phyloP scores from a whole-genome alignment of 2,797 vertebrate genomes.

The Poeciliopsis infans region DNA sequence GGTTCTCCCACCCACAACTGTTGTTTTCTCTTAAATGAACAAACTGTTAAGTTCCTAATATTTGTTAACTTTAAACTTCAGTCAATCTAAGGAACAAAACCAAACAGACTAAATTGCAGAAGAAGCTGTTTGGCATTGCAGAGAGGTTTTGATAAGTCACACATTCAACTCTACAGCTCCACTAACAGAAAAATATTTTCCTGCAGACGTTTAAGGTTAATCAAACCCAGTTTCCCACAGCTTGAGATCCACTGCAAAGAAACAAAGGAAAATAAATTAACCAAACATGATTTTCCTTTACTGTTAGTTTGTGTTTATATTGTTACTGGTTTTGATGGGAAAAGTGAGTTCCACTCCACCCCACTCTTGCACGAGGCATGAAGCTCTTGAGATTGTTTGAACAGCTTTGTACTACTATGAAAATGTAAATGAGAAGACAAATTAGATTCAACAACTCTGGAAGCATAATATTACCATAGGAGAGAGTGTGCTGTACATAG shows the following conservation, averaged over 20 bases:
- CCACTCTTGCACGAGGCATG: not conserved
- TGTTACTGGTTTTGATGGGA: not conserved
- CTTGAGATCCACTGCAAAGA: not conserved
- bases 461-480: slow-evolving; percentile 4
- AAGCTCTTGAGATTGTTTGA: not conserved
- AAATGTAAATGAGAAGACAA: not conserved
- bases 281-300: not conserved
- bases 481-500: not conserved
- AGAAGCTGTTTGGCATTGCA: not conserved
- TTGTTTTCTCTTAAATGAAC: not conserved
- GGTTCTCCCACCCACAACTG: not conserved
- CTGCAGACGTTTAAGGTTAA: not conserved
- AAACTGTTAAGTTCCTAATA: not conserved
- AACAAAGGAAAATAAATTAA: not conserved
- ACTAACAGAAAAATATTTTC: not conserved
- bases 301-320: not conserved
- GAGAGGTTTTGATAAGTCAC: not conserved
- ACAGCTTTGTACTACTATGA: not conserved
- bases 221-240: not conserved
- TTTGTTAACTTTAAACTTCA: not conserved
- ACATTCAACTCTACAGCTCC: not conserved
- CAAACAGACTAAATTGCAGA: not conserved
- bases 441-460: slow-evolving; percentile 5
- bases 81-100: not conserved
- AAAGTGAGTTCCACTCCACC: not conserved